Conservation (phyloP, 2,888 invertebrate species). For the Notocelia uddmanniana region DNA sequence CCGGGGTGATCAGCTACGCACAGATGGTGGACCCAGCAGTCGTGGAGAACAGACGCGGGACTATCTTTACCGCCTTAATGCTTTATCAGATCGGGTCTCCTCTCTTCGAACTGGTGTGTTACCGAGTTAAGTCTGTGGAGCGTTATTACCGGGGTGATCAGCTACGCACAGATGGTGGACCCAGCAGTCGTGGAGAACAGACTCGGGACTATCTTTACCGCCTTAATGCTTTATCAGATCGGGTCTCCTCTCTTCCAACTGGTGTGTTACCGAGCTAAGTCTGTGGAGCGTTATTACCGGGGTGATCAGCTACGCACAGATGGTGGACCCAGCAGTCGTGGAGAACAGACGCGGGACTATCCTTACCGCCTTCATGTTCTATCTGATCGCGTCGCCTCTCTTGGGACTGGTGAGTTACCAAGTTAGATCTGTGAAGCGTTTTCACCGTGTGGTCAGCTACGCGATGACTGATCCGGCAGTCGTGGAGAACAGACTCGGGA, state of each 20-base stretch:
- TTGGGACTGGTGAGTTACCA: conserved; percentile 73
- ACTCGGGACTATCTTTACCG: conserved; percentile 90
- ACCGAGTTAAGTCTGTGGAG: conserved; percentile 84
- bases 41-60: conserved; percentile 90
- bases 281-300: conserved; percentile 85
- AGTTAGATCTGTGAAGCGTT: conserved; percentile 83
- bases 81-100: conserved; percentile 89
- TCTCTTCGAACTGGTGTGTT: conserved; percentile 67
- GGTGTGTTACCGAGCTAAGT: conserved; percentile 84
- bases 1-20: conserved; percentile 88
- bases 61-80: conserved; percentile 89
- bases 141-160: conserved; percentile 86
- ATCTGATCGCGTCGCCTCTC: conserved; percentile 88
- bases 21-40: conserved; percentile 87
- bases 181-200: conserved; percentile 88
- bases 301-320: conserved; percentile 88
- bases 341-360: conserved; percentile 91
- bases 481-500: conserved; percentile 90
- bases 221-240: conserved; percentile 88
- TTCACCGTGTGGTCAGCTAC: conserved; percentile 88
- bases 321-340: conserved; percentile 87
- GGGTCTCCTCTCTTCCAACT: conserved; percentile 83
- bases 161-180: conserved; percentile 89
- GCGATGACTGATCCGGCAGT: conserved; percentile 88
- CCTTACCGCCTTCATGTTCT: conserved; percentile 88